Conservation (phyloP, 1,140 invertebrate genomes). For the Calycopis cecrops region DNA sequence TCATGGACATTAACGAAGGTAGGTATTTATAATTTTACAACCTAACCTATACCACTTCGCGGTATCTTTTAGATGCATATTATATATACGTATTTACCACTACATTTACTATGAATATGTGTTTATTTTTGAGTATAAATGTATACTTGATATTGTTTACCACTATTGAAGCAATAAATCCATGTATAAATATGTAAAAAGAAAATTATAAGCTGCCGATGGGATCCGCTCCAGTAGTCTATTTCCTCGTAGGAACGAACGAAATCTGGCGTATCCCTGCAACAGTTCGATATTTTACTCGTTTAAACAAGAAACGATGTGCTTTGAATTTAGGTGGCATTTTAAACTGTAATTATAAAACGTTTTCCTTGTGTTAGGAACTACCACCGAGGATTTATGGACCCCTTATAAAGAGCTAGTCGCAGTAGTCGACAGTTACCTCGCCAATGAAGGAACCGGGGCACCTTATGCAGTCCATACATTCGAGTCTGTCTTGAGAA, state of each 20-base stretch:
- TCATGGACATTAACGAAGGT: constrained; percentile 31
- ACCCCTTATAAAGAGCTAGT: constrained; percentile 90
- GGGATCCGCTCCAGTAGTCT: no score
- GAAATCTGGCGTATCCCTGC: no score
- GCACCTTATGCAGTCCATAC: constrained; percentile 80
- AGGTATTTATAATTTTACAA: constrained; percentile 12
- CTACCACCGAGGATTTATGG: constrained; percentile 87
- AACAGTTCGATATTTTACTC: no score
- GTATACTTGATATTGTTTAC: no score
- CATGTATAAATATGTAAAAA: no score
- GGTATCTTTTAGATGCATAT: constrained; percentile 10
- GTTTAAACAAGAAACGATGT: no score
- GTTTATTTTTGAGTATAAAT: no score
- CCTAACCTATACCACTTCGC: constrained; percentile 23
- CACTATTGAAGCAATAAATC: no score
- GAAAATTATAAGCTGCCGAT: no score
- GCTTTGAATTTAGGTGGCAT: no score
- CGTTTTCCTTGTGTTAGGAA: constrained; percentile 36
- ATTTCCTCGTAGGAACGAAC: no score
- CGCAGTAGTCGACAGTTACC: constrained; percentile 81
- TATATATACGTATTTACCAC: neutral
- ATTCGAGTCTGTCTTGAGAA: constrained; percentile 85
- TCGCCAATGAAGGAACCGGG: constrained; percentile 79
- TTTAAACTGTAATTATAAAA: neutral
- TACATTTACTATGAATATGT: neutral